A percentile compares a stretch with the other conserved stretches of the same genome.
Evolutionary conservation across 1,140 invertebrate species (phyloP).

Genomic region (Tetraneura akinire): DNA sequence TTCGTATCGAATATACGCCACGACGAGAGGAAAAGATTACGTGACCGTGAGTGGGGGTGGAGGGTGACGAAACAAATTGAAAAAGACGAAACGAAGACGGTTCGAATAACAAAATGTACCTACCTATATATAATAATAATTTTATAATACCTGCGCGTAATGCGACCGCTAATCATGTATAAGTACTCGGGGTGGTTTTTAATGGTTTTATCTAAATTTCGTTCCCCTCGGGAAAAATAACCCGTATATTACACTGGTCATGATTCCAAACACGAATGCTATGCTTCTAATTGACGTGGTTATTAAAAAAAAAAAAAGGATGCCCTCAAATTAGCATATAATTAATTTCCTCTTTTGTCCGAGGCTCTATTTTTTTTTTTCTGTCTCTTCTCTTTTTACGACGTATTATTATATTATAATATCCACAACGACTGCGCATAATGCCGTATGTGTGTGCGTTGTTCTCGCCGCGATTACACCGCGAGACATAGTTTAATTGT

Average conservation of each 20-base stretch:
- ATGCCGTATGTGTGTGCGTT: too few species aligned
- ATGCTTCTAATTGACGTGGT: conserved; percentile 9
- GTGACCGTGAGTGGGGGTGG: not conserved
- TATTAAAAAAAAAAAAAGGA: conserved; percentile 26
- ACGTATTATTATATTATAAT: not conserved
- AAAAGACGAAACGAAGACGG: not conserved
- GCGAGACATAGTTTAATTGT: conserved; percentile 38
- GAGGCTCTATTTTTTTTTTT: not conserved
- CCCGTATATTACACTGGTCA: not conserved
- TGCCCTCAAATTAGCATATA: conserved; percentile 26
- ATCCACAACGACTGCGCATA: not conserved
- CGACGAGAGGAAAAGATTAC: not conserved
- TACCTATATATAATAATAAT: too few species aligned
- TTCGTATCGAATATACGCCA: not conserved
- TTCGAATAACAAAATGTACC: not conserved
- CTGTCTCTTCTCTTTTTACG: not conserved
- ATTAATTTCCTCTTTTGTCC: conserved; percentile 26
- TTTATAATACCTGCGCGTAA: too few species aligned
- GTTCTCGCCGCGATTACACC: conserved; percentile 19
- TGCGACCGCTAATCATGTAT: not conserved
- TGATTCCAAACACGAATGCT: not conserved
- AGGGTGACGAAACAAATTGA: too few species aligned
- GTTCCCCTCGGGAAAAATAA: not conserved
- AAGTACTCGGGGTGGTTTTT: not conserved
- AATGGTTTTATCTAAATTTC: conserved; percentile 21